These are phyloP conservation scores for Pantelozetes paolii DNA, from an alignment of 2,888 invertebrate genomes.

Conservation along the genomic window DNA sequence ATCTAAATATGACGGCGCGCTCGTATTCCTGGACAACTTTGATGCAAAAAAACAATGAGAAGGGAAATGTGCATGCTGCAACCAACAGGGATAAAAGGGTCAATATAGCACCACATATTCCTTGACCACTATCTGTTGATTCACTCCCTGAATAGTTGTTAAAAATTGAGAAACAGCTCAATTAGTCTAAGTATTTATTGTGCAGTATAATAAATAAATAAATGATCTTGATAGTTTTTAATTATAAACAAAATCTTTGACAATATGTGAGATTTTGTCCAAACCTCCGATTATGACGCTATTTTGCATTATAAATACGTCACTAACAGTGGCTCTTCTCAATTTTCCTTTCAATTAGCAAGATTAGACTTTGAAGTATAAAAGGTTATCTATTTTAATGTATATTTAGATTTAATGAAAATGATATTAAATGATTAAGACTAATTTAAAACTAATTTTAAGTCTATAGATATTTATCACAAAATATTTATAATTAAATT, in stretches of 20 bases:
- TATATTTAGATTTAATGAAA: too few relatives aligned
- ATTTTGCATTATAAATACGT: constrained; percentile 31
- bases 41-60: constrained; percentile 84
- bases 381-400: too few relatives aligned
- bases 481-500: too few relatives aligned
- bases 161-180: neutral
- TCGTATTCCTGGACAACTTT: constrained; percentile 97
- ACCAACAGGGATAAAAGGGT: constrained; percentile 75
- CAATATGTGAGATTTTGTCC: too few relatives aligned
- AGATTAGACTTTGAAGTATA: too few relatives aligned
- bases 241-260: too few relatives aligned
- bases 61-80: constrained; percentile 79
- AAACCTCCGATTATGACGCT: neutral
- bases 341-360: neutral
- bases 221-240: too few relatives aligned
- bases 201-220: too few relatives aligned
- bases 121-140: constrained; percentile 61
- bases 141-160: constrained; percentile 52
- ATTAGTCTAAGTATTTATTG: neutral
- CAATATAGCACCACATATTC: constrained; percentile 76
- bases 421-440: too few relatives aligned
- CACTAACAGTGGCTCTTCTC: constrained; percentile 12
- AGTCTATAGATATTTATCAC: neutral
- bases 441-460: constrained; percentile 2
- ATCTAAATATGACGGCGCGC: constrained; percentile 86